phyloP scores from a whole-genome alignment of 1,140 invertebrate species.

The Lucilia sericata region DNA sequence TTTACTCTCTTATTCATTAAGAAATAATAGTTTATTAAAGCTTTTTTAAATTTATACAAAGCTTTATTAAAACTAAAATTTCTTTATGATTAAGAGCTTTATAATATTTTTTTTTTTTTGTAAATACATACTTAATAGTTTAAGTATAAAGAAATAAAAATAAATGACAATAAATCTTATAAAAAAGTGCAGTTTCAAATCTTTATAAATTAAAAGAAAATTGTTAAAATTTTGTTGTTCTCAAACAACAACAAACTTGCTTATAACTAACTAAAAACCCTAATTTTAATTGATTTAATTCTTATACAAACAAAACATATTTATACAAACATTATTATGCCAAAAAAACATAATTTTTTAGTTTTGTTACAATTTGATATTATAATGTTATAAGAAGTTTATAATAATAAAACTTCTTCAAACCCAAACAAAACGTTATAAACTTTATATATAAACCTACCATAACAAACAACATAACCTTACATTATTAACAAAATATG shows the following conservation, averaged over 20 bases:
- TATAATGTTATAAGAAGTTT: neutral
- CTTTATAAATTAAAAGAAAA: neutral
- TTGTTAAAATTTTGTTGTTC: neutral
- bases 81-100: neutral
- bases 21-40: too few relatives aligned
- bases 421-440: neutral
- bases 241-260: neutral
- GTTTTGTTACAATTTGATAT: constrained; percentile 17
- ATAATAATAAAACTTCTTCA: neutral
- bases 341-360: too few relatives aligned
- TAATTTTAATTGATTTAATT: neutral
- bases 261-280: neutral
- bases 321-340: too few relatives aligned
- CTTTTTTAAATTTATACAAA: too few relatives aligned
- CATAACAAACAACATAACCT: neutral
- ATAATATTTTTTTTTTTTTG: neutral
- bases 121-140: constrained; percentile 43
- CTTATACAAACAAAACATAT: neutral
- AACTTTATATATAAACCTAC: neutral
- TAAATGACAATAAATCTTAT: constrained; percentile 26
- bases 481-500: neutral
- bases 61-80: too few relatives aligned
- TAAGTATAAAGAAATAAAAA: constrained; percentile 30
- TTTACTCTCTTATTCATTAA: too few relatives aligned
- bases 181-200: neutral